Conservation (phyloP, 1,140 invertebrate species). For the Drosophila repletoides region DNA sequence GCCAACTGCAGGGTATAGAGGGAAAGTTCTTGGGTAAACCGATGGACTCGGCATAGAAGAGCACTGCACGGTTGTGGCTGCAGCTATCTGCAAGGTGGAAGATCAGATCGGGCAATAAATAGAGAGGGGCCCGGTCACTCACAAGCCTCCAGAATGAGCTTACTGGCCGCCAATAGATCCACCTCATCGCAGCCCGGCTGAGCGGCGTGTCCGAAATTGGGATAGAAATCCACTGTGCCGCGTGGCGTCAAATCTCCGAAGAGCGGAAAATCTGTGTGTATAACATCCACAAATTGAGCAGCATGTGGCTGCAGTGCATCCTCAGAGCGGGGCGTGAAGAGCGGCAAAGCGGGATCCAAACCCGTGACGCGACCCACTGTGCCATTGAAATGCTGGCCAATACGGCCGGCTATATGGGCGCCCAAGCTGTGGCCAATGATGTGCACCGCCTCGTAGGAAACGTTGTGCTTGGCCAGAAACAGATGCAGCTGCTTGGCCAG, state of each 20-base stretch:
- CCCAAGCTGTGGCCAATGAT: constrained; percentile 86
- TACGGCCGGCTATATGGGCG: constrained; percentile 85
- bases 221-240: constrained; percentile 86
- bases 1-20: constrained; percentile 47
- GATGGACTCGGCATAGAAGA: constrained; percentile 72
- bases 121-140: constrained; percentile 9
- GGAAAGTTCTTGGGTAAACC: constrained; percentile 63
- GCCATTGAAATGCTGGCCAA: constrained; percentile 83
- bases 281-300: constrained; percentile 84
- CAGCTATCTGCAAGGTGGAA: constrained; percentile 59
- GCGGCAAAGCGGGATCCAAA: constrained; percentile 85
- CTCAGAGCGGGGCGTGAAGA: constrained; percentile 83
- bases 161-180: constrained; percentile 69
- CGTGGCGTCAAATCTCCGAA: constrained; percentile 84
- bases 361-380: constrained; percentile 83
- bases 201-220: constrained; percentile 84
- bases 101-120: not conserved
- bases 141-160: constrained; percentile 72
- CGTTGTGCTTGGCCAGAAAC: constrained; percentile 56
- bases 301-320: constrained; percentile 83
- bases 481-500: constrained; percentile 51
- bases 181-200: constrained; percentile 86
- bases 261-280: constrained; percentile 85
- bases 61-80: constrained; percentile 74
- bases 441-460: constrained; percentile 82